phyloP scores from a whole-genome alignment of 2,797 vertebrate genomes.

The Limnodromus scolopaceus region DNA sequence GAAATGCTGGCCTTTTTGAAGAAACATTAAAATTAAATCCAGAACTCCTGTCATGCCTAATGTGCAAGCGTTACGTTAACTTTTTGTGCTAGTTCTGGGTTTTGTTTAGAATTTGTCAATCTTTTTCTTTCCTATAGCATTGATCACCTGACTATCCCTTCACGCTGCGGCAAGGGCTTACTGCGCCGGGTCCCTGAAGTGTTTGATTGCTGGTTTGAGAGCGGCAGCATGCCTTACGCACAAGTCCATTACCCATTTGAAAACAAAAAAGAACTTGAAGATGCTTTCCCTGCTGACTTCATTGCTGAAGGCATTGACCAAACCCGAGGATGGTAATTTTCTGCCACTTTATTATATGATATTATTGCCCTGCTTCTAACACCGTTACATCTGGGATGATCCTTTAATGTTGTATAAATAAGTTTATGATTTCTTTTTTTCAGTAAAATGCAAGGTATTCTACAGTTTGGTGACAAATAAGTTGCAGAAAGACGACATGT shows the following conservation, averaged over 20 bases:
- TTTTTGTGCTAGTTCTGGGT: not conserved
- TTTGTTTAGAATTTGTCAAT: not conserved
- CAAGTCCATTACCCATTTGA: slow-evolving; percentile 97
- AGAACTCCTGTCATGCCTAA: not conserved
- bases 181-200: slow-evolving; percentile 89
- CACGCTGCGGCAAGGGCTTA: slow-evolving; percentile 86
- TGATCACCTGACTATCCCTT: slow-evolving; percentile 88
- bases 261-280: slow-evolving; percentile 91
- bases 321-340: slow-evolving; percentile 93
- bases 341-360: rapidly evolving
- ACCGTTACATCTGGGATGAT: not conserved
- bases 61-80: rapidly evolving
- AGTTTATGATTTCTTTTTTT: not conserved
- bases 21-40: not conserved
- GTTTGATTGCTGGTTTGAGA: slow-evolving; percentile 99
- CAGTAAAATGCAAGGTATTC: not conserved
- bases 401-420: not conserved
- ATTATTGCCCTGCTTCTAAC: not conserved
- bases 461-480: not conserved
- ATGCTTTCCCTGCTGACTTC: slow-evolving; percentile 95
- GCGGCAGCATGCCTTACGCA: slow-evolving; percentile 98
- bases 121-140: slow-evolving; percentile 76
- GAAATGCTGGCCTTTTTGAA: not conserved
- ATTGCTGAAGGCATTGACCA: slow-evolving; percentile 99
- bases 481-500: not conserved